phyloP scores from a whole-genome alignment of 2,797 vertebrate species.

The Ispidina picta region DNA sequence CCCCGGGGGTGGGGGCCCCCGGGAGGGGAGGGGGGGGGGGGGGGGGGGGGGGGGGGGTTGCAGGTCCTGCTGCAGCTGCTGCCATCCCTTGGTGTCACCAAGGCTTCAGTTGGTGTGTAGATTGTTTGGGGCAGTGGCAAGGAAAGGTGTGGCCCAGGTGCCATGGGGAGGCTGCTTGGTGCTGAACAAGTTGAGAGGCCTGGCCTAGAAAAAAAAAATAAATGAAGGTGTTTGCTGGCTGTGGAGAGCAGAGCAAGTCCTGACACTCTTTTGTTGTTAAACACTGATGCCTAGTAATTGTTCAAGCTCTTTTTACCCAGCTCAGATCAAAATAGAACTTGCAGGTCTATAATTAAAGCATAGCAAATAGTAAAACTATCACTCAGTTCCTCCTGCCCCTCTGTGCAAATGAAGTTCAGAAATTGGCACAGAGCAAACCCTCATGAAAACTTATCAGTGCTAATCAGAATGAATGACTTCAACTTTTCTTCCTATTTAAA shows the following conservation, averaged over 20 bases:
- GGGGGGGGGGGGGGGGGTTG: too few species aligned
- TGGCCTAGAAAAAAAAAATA: neutral
- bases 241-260: neutral
- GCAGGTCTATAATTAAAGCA: neutral
- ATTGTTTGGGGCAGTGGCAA: neutral
- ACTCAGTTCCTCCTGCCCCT: neutral
- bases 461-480: neutral
- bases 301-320: neutral
- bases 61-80: neutral
- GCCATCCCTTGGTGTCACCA: neutral
- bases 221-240: rapidly evolving
- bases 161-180: neutral
- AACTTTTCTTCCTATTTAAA: neutral
- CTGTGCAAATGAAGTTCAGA: neutral
- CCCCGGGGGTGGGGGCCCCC: too few species aligned
- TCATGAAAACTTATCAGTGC: neutral
- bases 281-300: neutral
- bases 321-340: neutral
- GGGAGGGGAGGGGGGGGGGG: too few species aligned
- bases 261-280: neutral
- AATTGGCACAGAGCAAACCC: neutral
- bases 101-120: rapidly evolving
- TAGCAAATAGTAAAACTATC: neutral
- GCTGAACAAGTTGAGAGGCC: neutral
- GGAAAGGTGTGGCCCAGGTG: neutral